Percentiles rank a stretch among this genome's conserved stretches.
phyloP scores from a whole-genome alignment of 2,113 vertebrate species.

The Mesembrinibis cayennensis region DNA sequence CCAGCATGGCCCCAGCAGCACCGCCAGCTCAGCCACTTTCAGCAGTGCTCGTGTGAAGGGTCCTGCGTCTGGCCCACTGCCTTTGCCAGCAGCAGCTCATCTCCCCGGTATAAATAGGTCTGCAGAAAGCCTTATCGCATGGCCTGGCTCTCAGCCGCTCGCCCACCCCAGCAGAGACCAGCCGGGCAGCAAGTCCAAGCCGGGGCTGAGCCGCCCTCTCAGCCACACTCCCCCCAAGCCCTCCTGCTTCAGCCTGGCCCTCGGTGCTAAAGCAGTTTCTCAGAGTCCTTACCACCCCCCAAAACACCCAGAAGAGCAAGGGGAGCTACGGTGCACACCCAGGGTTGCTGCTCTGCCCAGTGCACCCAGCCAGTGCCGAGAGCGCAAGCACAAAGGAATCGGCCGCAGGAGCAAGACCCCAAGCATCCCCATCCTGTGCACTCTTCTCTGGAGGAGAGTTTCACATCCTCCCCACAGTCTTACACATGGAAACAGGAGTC shows the following conservation, averaged over 20 bases:
- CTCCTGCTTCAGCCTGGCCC: not conserved
- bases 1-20: not conserved
- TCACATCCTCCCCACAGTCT: not conserved
- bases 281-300: not conserved
- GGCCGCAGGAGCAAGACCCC: rapidly evolving
- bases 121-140: not conserved
- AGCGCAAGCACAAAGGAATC: rapidly evolving
- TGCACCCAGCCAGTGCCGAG: not conserved
- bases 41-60: not conserved
- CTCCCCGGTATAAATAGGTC: not conserved
- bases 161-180: not conserved
- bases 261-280: not conserved
- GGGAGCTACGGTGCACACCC: rapidly evolving
- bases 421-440: too few species aligned
- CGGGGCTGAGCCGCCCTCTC: rapidly evolving
- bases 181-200: not conserved
- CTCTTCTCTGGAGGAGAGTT: not conserved
- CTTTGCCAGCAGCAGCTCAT: not conserved
- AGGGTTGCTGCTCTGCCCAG: not conserved
- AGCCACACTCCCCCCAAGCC: not conserved
- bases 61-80: not conserved
- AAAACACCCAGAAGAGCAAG: not conserved
- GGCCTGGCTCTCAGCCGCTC: not conserved
- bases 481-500: not conserved
- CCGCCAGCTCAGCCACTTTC: not conserved